Conservation (phyloP, 2,888 invertebrate genomes). For the Hypomecis atomaria region DNA sequence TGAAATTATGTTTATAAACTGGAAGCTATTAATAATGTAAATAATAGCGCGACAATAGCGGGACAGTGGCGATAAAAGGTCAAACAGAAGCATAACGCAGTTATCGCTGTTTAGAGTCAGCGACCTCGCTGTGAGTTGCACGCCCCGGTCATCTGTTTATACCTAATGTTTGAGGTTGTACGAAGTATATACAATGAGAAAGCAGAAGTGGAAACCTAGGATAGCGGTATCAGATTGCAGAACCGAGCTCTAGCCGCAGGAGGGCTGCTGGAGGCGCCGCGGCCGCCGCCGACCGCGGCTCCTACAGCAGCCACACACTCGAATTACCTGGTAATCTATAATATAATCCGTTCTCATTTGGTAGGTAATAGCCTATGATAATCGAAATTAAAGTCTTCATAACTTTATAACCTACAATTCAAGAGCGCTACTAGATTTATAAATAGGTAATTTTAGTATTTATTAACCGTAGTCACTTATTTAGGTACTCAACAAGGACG, state of each 20-base stretch:
- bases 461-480: too few relatives aligned
- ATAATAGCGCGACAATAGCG: constrained; percentile 41
- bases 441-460: too few relatives aligned
- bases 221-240: constrained; percentile 52
- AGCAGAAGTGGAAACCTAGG: constrained; percentile 23
- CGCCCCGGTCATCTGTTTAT: constrained; percentile 5
- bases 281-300: constrained; percentile 41
- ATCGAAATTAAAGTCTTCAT: neutral
- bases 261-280: constrained; percentile 29
- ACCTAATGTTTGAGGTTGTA: constrained; percentile 19
- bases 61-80: constrained; percentile 59
- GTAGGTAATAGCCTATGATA: too few relatives aligned
- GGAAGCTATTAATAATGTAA: constrained; percentile 43
- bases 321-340: constrained; percentile 34
- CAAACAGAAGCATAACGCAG: constrained; percentile 40
- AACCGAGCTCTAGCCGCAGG: constrained; percentile 43
- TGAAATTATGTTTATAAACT: constrained; percentile 33
- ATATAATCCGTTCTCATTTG: too few relatives aligned
- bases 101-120: constrained; percentile 28
- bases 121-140: constrained; percentile 27
- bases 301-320: constrained; percentile 44
- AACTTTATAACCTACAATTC: too few relatives aligned
- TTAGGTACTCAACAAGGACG: too few relatives aligned
- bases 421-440: constrained; percentile 24
- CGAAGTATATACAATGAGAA: constrained; percentile 29